Evolutionary conservation across 1,140 invertebrate genomes (phyloP), one percentile per base, ranked within the genome.

Genomic region (Trypoxylus dichotomus): DNA sequence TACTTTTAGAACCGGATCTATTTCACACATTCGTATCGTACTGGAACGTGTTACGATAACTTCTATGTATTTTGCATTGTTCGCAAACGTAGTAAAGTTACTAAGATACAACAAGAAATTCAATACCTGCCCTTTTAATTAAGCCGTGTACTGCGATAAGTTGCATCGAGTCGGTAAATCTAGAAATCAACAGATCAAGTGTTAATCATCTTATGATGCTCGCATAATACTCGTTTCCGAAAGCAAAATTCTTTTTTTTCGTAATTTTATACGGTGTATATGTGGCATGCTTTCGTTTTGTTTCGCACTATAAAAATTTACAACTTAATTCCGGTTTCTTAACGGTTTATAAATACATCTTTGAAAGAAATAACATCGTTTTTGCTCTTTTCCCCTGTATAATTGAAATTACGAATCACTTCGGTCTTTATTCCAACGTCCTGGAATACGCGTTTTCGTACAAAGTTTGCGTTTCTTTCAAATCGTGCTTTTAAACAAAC

Each of bases 241-340:
- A n/a, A 54, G 47, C 15, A 54, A 19, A 54, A 54, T 15, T 54
- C 47, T 1, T 15, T 54, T 43, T 32, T 32, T 32, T 7, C 32
- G 32, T 32, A 32, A 32, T 32, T 32, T 54, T n/a, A 54, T 54
- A 54, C 13, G 47, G 19, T 5, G 47, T 15, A 54, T 32, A 32
- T 54, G 19, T 19, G 19, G 3, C 47, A 54, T 54, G 47, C 6
- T 54, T 54, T 54, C 13, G 15, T n/a, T 54, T 54, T 54, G 47
- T 54, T 24, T 68, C n/a, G 7, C 60, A 11, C 3, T 68, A 21
- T 27, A 21, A 68, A 68, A 19, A 68, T 68, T 68, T 68, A 68
- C 60, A 68, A 11, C 21, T 68, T 6, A 24, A 68, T 68, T 68
- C 60, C 60, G 60, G 60, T 54, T 54, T 54, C 47, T 54, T 54